A percentile compares a stretch with the other conserved stretches of the same genome.
phyloP scores from a whole-genome alignment of 2,888 invertebrate genomes.

The Sarcophaga subvicina region DNA sequence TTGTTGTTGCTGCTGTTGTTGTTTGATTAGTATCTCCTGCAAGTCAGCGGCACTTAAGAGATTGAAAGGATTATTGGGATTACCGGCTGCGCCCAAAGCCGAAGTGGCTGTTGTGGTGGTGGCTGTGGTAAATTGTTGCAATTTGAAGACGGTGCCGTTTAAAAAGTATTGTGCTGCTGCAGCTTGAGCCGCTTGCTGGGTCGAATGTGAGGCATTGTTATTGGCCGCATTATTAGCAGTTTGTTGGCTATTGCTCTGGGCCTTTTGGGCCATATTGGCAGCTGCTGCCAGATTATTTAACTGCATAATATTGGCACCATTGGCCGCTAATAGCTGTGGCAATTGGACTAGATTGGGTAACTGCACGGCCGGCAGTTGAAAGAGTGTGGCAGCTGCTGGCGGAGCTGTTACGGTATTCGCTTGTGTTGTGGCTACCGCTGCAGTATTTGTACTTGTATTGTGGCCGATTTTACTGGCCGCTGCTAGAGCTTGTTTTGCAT shows the following conservation, averaged over 20 bases:
- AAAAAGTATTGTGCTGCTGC: constrained; percentile 80
- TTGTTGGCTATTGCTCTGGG: constrained; percentile 58
- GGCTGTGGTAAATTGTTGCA: constrained; percentile 79
- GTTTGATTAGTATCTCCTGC: constrained; percentile 76
- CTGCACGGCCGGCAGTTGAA: constrained; percentile 84
- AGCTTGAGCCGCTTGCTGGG: constrained; percentile 77
- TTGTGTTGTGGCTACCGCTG: constrained; percentile 66
- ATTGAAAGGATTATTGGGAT: constrained; percentile 75
- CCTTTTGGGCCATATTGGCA: constrained; percentile 77
- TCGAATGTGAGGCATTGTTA: constrained; percentile 73
- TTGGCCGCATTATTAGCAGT: constrained; percentile 67
- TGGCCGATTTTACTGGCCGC: constrained; percentile 74
- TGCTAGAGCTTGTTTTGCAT: not conserved
- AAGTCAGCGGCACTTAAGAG: constrained; percentile 75
- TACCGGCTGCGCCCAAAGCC: constrained; percentile 74
- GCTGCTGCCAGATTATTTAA: constrained; percentile 78
- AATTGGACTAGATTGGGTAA: constrained; percentile 86
- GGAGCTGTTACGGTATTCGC: constrained; percentile 12
- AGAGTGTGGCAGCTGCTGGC: constrained; percentile 78
- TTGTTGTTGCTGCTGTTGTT: constrained; percentile 73
- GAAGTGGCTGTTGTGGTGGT: constrained; percentile 79
- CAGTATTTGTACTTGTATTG: constrained; percentile 74
- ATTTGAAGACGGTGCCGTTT: constrained; percentile 81
- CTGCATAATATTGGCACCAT: constrained; percentile 82
- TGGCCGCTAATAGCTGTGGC: constrained; percentile 84